Percentiles rank a stretch among this genome's conserved stretches.
Evolutionary conservation across 2,113 vertebrate genomes (phyloP).

Genomic region (Formicarius rufipectus): DNA sequence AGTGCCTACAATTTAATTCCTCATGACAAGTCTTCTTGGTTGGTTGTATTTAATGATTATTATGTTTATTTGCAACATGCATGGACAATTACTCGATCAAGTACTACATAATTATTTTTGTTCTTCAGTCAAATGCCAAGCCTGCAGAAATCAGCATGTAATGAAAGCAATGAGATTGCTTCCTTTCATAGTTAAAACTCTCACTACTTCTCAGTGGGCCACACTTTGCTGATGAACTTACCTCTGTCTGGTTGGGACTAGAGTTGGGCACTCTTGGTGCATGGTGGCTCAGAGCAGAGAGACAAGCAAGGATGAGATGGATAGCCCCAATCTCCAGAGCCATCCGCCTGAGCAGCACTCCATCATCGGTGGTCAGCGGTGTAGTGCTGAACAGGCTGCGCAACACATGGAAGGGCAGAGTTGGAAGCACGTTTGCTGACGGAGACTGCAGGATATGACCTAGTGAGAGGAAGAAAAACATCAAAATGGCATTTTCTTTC

Average conservation of each 20-base stretch:
- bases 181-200: background rate
- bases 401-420: constrained; percentile 94
- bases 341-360: constrained; percentile 92
- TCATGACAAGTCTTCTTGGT: background rate
- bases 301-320: constrained; percentile 95
- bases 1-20: background rate
- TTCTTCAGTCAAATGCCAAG: background rate
- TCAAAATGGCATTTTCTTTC: background rate
- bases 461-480: constrained; percentile 48
- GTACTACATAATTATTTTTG: background rate
- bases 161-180: background rate
- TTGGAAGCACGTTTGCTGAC: constrained; percentile 95
- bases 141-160: background rate
- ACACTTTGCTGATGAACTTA: constrained; percentile 42
- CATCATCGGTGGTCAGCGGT: constrained; percentile 93
- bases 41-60: background rate
- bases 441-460: constrained; percentile 98
- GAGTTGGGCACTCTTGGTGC: constrained; percentile 90
- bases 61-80: background rate
- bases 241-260: constrained; percentile 86
- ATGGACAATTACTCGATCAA: background rate
- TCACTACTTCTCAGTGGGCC: background rate
- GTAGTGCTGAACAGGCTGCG: constrained; percentile 92
- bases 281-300: constrained; percentile 97
- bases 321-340: constrained; percentile 95